Percentiles rank a stretch among this genome's conserved stretches.
These are phyloP conservation scores for Petaurus breviceps DNA, from an alignment of 2,113 vertebrate species.

Conservation along the genomic window DNA sequence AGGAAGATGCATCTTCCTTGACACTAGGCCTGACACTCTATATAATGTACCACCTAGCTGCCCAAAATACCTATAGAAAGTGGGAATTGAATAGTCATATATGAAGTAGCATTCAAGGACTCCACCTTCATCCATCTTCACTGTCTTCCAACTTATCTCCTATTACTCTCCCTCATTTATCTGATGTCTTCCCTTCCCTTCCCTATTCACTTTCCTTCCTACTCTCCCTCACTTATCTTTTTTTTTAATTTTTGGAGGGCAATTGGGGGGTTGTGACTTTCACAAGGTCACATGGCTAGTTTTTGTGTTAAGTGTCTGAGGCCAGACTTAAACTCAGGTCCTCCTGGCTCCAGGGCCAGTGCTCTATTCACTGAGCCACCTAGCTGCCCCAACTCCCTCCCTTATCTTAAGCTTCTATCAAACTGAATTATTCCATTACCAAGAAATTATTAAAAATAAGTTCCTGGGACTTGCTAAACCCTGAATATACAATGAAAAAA, in stretches of 20 bases:
- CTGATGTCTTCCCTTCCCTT: background rate
- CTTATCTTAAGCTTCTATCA: background rate
- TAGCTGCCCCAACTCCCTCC: background rate
- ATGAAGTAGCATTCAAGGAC: background rate
- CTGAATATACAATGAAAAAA: background rate
- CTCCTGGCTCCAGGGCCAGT: too few relatives aligned
- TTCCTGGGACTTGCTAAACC: background rate
- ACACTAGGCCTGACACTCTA: background rate
- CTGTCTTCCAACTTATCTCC: background rate
- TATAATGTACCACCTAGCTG: background rate
- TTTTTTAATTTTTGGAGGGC: too few relatives aligned
- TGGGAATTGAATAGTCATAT: background rate
- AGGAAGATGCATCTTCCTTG: background rate
- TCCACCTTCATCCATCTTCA: background rate
- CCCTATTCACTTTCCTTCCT: too few relatives aligned
- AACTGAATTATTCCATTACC: background rate
- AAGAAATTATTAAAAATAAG: background rate
- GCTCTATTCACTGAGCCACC: too few relatives aligned
- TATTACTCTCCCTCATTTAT: background rate
- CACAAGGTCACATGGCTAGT: too few relatives aligned
- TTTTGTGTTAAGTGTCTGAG: too few relatives aligned
- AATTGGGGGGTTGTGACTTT: too few relatives aligned
- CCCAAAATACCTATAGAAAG: background rate
- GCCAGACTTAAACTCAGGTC: too few relatives aligned
- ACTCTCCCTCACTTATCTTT: background rate